These are phyloP conservation scores for Hippocampus mohnikei DNA, from an alignment of 2,113 vertebrate genomes.

Conservation along the genomic window DNA sequence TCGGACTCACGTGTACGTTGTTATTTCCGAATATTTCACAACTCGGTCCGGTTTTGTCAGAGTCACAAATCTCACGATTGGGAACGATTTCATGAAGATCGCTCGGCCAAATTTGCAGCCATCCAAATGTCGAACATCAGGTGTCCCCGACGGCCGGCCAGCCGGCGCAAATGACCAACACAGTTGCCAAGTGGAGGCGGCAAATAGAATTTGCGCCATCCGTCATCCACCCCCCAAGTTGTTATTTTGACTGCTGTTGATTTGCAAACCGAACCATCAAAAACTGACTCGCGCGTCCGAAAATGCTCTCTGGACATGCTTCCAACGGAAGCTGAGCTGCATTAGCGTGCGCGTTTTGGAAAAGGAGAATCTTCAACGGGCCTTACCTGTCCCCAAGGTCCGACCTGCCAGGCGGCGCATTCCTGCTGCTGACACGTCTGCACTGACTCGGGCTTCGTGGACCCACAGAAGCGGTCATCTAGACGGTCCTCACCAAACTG, in stretches of 20 bases:
- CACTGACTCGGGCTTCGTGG: conserved; percentile 82
- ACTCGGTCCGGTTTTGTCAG: too few species aligned
- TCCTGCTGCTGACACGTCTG: conserved; percentile 91
- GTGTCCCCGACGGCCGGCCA: not conserved
- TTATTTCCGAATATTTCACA: too few species aligned
- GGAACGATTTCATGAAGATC: not conserved
- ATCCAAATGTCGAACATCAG: not conserved
- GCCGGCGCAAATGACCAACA: too few species aligned
- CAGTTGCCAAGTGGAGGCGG: not conserved
- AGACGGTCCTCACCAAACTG: conserved; percentile 89
- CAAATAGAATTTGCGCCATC: not conserved
- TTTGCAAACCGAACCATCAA: not conserved
- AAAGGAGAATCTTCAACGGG: too few species aligned
- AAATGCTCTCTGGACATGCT: not conserved
- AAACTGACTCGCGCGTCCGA: not conserved
- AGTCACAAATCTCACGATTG: not conserved
- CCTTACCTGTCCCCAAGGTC: conserved; percentile 93
- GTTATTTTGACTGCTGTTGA: not conserved
- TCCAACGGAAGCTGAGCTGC: not conserved
- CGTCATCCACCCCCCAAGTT: not conserved
- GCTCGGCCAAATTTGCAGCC: not conserved
- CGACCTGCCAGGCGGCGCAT: conserved; percentile 96
- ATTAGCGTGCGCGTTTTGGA: not conserved
- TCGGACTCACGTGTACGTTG: too few species aligned
- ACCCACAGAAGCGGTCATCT: conserved; percentile 82